Evolutionary conservation across 2,797 vertebrate species (phyloP), one percentile per base, ranked within the genome.

Genomic region (Melanotaenia pygmaea): DNA sequence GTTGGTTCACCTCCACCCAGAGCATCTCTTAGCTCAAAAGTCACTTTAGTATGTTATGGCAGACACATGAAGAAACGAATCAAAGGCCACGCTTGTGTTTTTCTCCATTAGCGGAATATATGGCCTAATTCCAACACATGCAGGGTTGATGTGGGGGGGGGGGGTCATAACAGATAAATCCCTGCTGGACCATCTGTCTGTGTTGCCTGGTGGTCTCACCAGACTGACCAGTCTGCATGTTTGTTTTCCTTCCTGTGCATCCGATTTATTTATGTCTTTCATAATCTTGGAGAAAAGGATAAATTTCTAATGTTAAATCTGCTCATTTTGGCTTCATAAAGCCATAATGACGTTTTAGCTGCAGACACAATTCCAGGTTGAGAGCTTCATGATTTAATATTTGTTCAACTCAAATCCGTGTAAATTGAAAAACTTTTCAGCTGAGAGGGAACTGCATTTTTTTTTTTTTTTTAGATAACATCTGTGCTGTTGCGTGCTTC

Each of bases 121-220:
- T 87, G 90, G 88, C 88, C 83, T 86, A 76, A 80, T 81, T 90
- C 87, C 82, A 86, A 35, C 72, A 67, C 56, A 62, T 40, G 69
- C 69, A 70, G 72, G 40, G 53, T 18, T 53, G 62, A 28, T 7
- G 61, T 30, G 4, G 22, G 28, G 24, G 56, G 38, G 13, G 13
- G 58, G 62, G 34, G 24, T 16, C 72, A 64, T 30, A 13, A 67
- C 40, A 64, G 80, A 87, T 90, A 86, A 92, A 38, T 88, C 87
- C 67, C 81, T 72, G 85, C 64, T n/a, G 77, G 81, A 84, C 92
- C 92, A 93, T 93, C 92, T 93, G 92, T 85, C 74, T 70, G 9
- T 34, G 45, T 53, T 61, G 67, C 58, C 65, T 40, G 73, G 77
- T 70, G 82, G 73, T 84, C 77, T 65, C 56, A 5, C 32, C 67